Evolutionary conservation across 1,140 invertebrate species (phyloP).

Genomic region (Coenobita brevimanus): DNA sequence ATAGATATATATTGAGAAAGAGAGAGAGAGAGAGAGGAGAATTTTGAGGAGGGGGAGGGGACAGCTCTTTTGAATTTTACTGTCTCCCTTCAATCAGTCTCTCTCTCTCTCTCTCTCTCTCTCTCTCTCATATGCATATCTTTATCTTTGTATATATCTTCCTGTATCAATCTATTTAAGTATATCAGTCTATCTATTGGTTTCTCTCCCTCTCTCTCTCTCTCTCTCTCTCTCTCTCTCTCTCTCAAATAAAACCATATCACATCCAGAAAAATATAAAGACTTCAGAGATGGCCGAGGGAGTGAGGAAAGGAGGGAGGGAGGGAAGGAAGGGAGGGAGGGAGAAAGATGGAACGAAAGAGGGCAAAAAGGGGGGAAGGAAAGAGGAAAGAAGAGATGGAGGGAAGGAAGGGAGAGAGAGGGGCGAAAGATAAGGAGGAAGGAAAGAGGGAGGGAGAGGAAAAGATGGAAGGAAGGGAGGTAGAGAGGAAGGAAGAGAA

Average conservation of each 20-base stretch:
- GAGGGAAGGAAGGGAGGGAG: background rate
- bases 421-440: too few relatives aligned
- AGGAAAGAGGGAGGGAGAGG: too few relatives aligned
- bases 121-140: background rate
- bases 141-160: background rate
- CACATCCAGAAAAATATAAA: too few relatives aligned
- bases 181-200: background rate
- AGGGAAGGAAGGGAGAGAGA: too few relatives aligned
- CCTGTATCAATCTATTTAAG: background rate
- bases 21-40: background rate
- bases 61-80: background rate
- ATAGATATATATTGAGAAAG: too few relatives aligned
- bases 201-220: background rate
- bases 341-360: too few relatives aligned
- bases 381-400: too few relatives aligned
- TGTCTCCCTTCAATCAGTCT: conserved; percentile 19
- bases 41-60: background rate
- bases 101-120: conserved; percentile 36
- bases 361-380: too few relatives aligned
- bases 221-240: background rate
- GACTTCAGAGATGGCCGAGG: too few relatives aligned
- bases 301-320: background rate
- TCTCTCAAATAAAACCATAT: too few relatives aligned
- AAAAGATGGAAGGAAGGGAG: too few relatives aligned
- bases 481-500: too few relatives aligned